phyloP scores from a whole-genome alignment of 2,113 vertebrate species.

The Chionodraco myersi region DNA sequence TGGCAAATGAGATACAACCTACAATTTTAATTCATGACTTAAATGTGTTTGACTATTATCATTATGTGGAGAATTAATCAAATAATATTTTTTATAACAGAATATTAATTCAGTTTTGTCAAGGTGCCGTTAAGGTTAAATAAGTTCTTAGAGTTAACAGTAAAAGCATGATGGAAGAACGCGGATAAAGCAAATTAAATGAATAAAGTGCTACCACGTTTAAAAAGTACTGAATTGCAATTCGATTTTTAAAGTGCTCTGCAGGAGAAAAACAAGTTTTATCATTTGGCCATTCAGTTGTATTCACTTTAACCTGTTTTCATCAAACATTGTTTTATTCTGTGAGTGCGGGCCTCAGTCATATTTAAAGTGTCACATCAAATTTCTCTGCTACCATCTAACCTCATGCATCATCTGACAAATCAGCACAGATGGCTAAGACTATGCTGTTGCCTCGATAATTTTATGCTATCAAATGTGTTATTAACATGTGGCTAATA shows the following conservation, averaged over 20 bases:
- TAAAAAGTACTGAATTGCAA: too few relatives aligned
- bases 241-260: slow-evolving; percentile 7
- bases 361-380: slow-evolving; percentile 61
- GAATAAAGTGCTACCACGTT: too few relatives aligned
- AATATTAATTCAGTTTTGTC: background rate
- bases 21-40: slow-evolving; percentile 16
- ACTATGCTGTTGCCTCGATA: background rate
- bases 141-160: background rate
- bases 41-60: background rate
- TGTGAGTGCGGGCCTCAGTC: slow-evolving; percentile 25
- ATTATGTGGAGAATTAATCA: too few relatives aligned
- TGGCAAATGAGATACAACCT: background rate
- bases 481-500: slow-evolving; percentile 28
- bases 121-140: slow-evolving; percentile 1
- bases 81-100: slow-evolving; percentile 1
- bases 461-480: slow-evolving; percentile 23
- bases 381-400: slow-evolving; percentile 42
- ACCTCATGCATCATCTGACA: slow-evolving; percentile 25
- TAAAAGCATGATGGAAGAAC: too few relatives aligned
- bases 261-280: slow-evolving; percentile 37
- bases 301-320: slow-evolving; percentile 40
- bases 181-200: too few relatives aligned
- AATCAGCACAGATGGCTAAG: slow-evolving; percentile 31
- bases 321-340: slow-evolving; percentile 54
- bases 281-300: slow-evolving; percentile 35